Evolutionary conservation across 2,113 vertebrate species (phyloP).

Genomic region (Nicator chloris): DNA sequence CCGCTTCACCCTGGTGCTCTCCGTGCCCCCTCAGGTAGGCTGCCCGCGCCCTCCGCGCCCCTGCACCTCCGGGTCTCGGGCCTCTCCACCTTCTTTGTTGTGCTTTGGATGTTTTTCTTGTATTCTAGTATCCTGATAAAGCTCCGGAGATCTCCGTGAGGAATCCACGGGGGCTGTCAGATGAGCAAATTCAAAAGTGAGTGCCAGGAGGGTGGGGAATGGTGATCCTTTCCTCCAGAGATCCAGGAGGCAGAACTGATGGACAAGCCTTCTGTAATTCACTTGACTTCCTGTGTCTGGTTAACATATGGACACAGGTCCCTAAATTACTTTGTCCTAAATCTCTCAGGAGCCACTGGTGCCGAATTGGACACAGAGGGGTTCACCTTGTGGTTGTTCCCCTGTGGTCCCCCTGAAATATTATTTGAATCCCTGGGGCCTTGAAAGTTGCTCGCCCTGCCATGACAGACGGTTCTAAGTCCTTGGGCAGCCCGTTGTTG

Average conservation of each 20-base stretch:
- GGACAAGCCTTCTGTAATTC: not conserved
- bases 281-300: accelerated
- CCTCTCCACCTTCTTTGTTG: not conserved
- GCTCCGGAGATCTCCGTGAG: slow-evolving; percentile 81
- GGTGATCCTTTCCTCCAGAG: not conserved
- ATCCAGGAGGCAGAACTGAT: accelerated
- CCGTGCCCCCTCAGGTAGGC: slow-evolving; percentile 82
- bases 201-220: not conserved
- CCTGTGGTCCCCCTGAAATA: not conserved
- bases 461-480: not conserved
- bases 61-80: not conserved
- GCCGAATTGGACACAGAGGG: not conserved
- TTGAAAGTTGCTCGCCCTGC: not conserved
- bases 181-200: slow-evolving; percentile 92
- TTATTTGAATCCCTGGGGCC: not conserved
- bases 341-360: not conserved
- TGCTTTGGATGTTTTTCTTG: not conserved
- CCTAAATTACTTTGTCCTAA: not conserved
- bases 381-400: not conserved
- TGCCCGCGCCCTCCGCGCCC: accelerated
- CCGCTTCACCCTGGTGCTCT: slow-evolving; percentile 84
- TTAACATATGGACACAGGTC: not conserved
- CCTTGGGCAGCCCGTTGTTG: accelerated
- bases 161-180: slow-evolving; percentile 90
- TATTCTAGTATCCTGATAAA: slow-evolving; percentile 72